Evolutionary conservation across 2,888 invertebrate species (phyloP).

Genomic region (Chrysopilus asiliformis): DNA sequence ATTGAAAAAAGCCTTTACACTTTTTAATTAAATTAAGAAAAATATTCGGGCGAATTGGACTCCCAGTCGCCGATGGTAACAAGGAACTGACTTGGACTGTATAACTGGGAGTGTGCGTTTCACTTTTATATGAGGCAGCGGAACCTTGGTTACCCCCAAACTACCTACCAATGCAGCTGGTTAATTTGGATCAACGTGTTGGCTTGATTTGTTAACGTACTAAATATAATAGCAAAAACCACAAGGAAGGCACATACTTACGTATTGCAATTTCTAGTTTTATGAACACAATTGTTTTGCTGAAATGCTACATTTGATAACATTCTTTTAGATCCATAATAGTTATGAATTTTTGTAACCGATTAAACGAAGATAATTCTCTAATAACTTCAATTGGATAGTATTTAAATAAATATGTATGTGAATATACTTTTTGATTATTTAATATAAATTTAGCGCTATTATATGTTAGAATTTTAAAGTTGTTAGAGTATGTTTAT

Average conservation of each 20-base stretch:
- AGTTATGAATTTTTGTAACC: too few relatives aligned
- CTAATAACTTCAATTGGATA: too few relatives aligned
- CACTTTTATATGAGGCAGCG: slow-evolving; percentile 16
- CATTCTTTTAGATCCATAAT: too few relatives aligned
- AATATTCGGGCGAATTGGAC: slow-evolving; percentile 1
- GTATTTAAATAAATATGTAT: too few relatives aligned
- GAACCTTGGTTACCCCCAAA: slow-evolving; percentile 11
- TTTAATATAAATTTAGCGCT: too few relatives aligned
- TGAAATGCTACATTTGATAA: too few relatives aligned
- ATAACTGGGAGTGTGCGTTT: slow-evolving; percentile 11
- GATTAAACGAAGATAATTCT: too few relatives aligned
- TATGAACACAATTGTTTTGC: too few relatives aligned
- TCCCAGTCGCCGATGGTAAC: slow-evolving; percentile 13
- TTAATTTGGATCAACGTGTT: neutral
- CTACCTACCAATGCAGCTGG: neutral
- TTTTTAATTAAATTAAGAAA: slow-evolving; percentile 1
- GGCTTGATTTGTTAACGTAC: neutral
- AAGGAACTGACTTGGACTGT: slow-evolving; percentile 16
- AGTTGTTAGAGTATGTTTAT: too few relatives aligned
- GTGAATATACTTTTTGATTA: too few relatives aligned
- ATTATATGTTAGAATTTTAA: too few relatives aligned
- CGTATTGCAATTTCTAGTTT: too few relatives aligned
- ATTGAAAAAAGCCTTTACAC: slow-evolving; percentile 11
- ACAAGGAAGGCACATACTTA: neutral
- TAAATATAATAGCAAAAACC: neutral